Evolutionary conservation across 2,113 vertebrate species (phyloP).

Genomic region (Circaetus gallicus): DNA sequence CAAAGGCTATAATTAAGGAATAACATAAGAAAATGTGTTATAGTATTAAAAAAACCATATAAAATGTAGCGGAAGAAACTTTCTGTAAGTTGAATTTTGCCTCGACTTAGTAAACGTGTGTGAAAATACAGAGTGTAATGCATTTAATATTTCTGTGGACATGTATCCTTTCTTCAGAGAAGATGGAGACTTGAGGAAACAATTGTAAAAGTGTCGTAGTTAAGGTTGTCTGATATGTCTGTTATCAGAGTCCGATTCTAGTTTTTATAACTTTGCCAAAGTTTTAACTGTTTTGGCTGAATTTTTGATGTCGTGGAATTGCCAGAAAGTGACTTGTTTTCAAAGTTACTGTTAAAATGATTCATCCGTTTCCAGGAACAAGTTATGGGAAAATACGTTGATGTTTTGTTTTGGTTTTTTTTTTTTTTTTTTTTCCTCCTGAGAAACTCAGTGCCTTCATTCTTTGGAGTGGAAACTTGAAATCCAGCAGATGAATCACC

Average conservation of each 20-base stretch:
- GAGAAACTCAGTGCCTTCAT: neutral
- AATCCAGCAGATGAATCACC: neutral
- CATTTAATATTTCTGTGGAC: neutral
- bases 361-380: conserved; percentile 23
- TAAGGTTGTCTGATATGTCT: neutral
- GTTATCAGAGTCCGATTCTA: neutral
- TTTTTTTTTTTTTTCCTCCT: neutral
- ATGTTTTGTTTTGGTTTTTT: neutral
- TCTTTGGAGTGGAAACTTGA: neutral
- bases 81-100: neutral
- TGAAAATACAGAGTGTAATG: neutral
- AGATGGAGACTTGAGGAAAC: neutral
- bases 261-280: neutral
- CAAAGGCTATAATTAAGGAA: neutral
- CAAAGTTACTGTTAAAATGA: neutral
- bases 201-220: neutral
- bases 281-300: conserved; percentile 12
- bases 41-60: neutral
- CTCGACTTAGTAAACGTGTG: neutral
- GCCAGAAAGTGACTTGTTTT: neutral
- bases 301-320: neutral
- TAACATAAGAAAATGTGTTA: neutral
- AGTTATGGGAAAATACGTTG: conserved; percentile 28
- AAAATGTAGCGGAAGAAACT: neutral
- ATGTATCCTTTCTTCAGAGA: neutral